Evolutionary conservation across 2,113 vertebrate species (phyloP).

Genomic region (Ahaetulla prasina): DNA sequence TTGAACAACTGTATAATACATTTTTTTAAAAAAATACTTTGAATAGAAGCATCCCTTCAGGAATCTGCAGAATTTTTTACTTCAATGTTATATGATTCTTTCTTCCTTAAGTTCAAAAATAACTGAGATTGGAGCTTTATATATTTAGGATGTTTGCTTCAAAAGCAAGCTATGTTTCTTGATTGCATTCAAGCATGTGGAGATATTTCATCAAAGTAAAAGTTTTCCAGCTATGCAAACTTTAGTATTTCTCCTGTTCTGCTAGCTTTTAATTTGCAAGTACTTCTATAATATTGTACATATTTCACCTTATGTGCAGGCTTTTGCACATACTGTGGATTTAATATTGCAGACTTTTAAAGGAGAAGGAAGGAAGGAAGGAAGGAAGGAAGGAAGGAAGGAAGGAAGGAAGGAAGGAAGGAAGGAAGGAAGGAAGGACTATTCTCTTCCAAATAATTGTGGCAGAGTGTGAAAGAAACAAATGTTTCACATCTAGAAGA

Average conservation of each 20-base stretch:
- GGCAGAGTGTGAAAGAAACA: neutral
- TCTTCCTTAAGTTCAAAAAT: neutral
- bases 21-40: neutral
- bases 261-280: neutral
- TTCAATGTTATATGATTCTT: neutral
- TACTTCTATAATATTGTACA: neutral
- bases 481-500: neutral
- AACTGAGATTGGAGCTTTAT: neutral
- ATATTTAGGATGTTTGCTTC: neutral
- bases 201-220: neutral
- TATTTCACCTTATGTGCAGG: neutral
- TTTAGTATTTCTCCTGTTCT: neutral
- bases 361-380: neutral
- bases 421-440: neutral
- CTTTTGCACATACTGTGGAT: neutral
- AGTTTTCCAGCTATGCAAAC: neutral
- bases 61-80: neutral
- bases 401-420: neutral
- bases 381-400: neutral
- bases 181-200: neutral
- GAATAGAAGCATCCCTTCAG: neutral
- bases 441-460: neutral
- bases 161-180: neutral
- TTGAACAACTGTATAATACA: neutral
- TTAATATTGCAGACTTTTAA: neutral